phyloP scores from a whole-genome alignment of 2,113 vertebrate genomes.

The Eurypyga helias region DNA sequence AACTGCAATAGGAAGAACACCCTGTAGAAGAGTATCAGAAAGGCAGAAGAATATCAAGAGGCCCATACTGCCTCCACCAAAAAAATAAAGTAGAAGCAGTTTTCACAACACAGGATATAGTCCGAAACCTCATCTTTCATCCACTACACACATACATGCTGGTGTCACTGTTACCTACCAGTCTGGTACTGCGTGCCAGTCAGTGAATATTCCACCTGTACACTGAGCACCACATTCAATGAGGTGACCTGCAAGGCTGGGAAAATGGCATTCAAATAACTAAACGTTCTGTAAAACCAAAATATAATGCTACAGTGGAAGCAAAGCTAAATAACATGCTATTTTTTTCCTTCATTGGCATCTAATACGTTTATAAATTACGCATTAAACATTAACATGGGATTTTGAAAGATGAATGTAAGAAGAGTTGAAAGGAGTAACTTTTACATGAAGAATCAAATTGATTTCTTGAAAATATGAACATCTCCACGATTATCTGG shows the following conservation, averaged over 20 bases:
- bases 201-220: constrained; percentile 89
- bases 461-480: background rate
- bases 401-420: background rate
- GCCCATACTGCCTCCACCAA: background rate
- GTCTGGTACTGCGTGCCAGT: constrained; percentile 86
- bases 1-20: background rate
- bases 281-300: background rate
- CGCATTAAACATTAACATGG: background rate
- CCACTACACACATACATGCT: background rate
- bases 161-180: constrained; percentile 73
- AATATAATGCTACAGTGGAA: background rate
- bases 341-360: background rate
- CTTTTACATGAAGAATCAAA: background rate
- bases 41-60: background rate
- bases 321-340: background rate
- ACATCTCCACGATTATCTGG: background rate
- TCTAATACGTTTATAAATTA: background rate
- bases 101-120: background rate
- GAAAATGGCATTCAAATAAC: background rate
- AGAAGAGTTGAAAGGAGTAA: background rate
- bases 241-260: constrained; percentile 86
- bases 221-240: constrained; percentile 88
- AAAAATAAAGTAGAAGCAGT: background rate
- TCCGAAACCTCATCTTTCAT: background rate
- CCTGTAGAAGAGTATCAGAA: background rate